Percentiles rank a stretch among this genome's conserved stretches.
These are phyloP conservation scores for Habropoda laboriosa DNA, from an alignment of 1,140 invertebrate genomes.

Conservation along the genomic window DNA sequence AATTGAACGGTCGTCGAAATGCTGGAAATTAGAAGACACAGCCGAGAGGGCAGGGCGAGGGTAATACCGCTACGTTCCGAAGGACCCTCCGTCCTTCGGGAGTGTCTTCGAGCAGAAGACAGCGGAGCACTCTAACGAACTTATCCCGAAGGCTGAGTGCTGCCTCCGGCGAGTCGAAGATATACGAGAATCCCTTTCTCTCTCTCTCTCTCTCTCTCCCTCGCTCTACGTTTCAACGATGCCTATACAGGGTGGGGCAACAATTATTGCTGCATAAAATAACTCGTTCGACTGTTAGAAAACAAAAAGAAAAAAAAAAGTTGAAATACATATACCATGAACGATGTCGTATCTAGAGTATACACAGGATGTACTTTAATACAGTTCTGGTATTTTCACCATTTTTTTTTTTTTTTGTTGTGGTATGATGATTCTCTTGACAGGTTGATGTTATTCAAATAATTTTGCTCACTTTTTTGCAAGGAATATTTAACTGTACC, in stretches of 20 bases:
- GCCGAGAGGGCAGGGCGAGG: conserved; percentile 10
- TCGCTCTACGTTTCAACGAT: not conserved
- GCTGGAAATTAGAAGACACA: conserved; percentile 58
- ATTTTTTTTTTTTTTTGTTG: too few species aligned
- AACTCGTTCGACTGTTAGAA: not conserved
- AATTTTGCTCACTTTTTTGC: too few species aligned
- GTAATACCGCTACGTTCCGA: conserved; percentile 50
- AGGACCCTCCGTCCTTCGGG: conserved; percentile 61
- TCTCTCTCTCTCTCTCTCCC: too few species aligned
- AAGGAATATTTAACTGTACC: too few species aligned
- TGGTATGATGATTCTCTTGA: too few species aligned
- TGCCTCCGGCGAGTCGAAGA: conserved; percentile 49
- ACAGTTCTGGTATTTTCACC: too few species aligned
- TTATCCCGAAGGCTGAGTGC: conserved; percentile 70
- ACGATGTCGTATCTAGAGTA: not conserved
- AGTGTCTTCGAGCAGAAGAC: conserved; percentile 59
- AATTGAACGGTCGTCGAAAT: conserved; percentile 62
- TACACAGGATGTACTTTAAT: too few species aligned
- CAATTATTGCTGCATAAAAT: conserved; percentile 8
- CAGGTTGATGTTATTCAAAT: too few species aligned
- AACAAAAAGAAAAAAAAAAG: not conserved
- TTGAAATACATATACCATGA: not conserved
- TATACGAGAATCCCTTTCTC: conserved; percentile 48
- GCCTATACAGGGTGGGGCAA: conserved; percentile 26
- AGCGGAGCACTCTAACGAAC: conserved; percentile 72